Percentiles rank a stretch among this genome's conserved stretches.
These are phyloP conservation scores for Drosophila pseudoananassae DNA, from an alignment of 1,140 invertebrate genomes.

Conservation along the genomic window DNA sequence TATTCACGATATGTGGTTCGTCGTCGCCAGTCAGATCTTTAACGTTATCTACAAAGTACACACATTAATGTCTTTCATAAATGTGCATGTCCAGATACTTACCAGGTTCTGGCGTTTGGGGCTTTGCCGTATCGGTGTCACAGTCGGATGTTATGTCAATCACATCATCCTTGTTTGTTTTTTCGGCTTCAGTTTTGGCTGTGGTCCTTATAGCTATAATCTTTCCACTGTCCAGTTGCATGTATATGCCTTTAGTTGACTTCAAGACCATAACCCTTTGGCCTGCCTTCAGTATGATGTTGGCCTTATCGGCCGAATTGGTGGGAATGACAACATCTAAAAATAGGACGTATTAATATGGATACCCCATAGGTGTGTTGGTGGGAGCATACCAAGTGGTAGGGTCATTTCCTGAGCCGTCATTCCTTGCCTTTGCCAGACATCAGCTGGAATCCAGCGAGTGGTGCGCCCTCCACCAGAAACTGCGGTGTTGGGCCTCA, in stretches of 20 bases:
- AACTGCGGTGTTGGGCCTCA: conserved; percentile 84
- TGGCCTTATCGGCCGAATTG: conserved; percentile 93
- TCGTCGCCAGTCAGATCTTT: conserved; percentile 38
- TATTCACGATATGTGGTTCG: conserved; percentile 29
- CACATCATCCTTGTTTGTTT: conserved; percentile 68
- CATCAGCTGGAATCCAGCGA: conserved; percentile 94
- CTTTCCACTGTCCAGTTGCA: conserved; percentile 97
- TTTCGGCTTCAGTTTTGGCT: conserved; percentile 61
- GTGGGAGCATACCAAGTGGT: conserved; percentile 87
- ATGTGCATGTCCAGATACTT: not conserved
- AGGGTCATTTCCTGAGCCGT: conserved; percentile 97
- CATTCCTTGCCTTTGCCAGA: conserved; percentile 96
- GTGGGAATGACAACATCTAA: conserved; percentile 96
- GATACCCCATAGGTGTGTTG: not conserved
- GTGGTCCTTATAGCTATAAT: conserved; percentile 93
- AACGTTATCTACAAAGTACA: conserved; percentile 30
- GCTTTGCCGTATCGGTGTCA: conserved; percentile 60
- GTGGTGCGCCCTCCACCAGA: conserved; percentile 82
- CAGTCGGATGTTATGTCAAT: conserved; percentile 80
- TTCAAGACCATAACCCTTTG: conserved; percentile 97
- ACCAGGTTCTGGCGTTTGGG: conserved; percentile 62
- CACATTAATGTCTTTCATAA: not conserved
- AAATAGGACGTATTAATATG: not conserved
- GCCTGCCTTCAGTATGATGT: conserved; percentile 94
- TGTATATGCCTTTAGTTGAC: conserved; percentile 97